Percentiles rank a stretch among this genome's conserved stretches.
Conservation (phyloP, 2,888 invertebrate species). For the Erebia ligea region DNA sequence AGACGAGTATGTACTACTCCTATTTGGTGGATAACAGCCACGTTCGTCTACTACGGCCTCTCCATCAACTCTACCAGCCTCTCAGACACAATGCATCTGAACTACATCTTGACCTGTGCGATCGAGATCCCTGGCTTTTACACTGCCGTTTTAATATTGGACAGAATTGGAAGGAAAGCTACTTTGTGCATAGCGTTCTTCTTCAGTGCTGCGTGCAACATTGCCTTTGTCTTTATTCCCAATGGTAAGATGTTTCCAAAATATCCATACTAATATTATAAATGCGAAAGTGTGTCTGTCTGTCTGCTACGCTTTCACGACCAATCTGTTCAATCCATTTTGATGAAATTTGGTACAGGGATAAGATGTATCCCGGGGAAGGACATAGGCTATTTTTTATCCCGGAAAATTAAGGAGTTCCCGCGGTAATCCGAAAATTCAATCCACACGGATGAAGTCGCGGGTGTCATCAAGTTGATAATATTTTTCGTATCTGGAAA, state of each 20-base stretch:
- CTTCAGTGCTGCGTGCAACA: constrained; percentile 79
- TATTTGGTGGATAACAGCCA: constrained; percentile 90
- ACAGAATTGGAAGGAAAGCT: constrained; percentile 84
- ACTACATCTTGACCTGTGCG: constrained; percentile 85
- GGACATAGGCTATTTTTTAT: no score
- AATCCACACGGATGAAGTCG: no score
- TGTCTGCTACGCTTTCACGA: no score
- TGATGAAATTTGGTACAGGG: no score
- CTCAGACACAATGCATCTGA: constrained; percentile 88
- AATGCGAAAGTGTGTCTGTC: no score
- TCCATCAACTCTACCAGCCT: constrained; percentile 89
- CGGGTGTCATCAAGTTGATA: no score
- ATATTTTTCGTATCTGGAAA: no score
- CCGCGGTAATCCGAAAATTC: no score
- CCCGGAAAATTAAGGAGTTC: no score
- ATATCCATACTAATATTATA: no score
- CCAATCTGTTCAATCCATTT: no score
- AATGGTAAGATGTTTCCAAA: constrained; percentile 60
- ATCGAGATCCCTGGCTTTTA: constrained; percentile 89
- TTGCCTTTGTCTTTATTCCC: constrained; percentile 77
- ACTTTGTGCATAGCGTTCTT: constrained; percentile 84
- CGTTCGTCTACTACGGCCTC: constrained; percentile 91
- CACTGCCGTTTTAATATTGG: constrained; percentile 83
- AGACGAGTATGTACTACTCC: constrained; percentile 85
- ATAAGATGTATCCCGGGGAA: no score